Conservation (phyloP, 2,113 vertebrate genomes). For the Heterochromis multidens region DNA sequence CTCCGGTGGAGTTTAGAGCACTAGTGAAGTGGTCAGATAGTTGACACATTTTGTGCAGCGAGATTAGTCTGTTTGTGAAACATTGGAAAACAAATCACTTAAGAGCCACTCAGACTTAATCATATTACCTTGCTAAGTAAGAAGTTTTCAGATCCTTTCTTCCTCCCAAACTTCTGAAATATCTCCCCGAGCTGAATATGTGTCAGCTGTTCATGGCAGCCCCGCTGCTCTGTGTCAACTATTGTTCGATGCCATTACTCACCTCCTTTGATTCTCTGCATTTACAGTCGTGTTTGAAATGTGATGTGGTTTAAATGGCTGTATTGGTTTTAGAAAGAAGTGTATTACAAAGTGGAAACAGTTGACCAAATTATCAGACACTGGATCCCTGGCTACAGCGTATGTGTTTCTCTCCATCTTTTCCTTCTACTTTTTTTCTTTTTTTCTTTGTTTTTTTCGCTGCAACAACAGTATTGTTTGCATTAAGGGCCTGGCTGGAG, state of each 20-base stretch:
- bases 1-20: constrained; percentile 18
- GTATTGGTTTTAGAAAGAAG: background rate
- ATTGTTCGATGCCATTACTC: background rate
- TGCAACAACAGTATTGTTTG: constrained; percentile 77
- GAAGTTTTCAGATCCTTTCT: constrained; percentile 39
- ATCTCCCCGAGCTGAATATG: background rate
- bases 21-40: constrained; percentile 34
- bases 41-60: constrained; percentile 23
- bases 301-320: constrained; percentile 15
- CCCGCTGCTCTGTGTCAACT: background rate
- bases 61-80: constrained; percentile 55
- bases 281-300: background rate
- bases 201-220: background rate
- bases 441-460: constrained; percentile 52
- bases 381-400: constrained; percentile 6
- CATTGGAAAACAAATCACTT: constrained; percentile 62
- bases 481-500: constrained; percentile 85
- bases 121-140: constrained; percentile 56
- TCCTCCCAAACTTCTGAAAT: constrained; percentile 3
- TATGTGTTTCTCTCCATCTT: constrained; percentile 20
- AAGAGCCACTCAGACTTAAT: constrained; percentile 62
- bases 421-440: background rate
- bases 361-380: constrained; percentile 55
- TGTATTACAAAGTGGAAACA: constrained; percentile 40
- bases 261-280: background rate